Percentiles rank a stretch among this genome's conserved stretches.
These are phyloP conservation scores for Pseudopipra pipra DNA, from an alignment of 2,113 vertebrate genomes.

Conservation along the genomic window DNA sequence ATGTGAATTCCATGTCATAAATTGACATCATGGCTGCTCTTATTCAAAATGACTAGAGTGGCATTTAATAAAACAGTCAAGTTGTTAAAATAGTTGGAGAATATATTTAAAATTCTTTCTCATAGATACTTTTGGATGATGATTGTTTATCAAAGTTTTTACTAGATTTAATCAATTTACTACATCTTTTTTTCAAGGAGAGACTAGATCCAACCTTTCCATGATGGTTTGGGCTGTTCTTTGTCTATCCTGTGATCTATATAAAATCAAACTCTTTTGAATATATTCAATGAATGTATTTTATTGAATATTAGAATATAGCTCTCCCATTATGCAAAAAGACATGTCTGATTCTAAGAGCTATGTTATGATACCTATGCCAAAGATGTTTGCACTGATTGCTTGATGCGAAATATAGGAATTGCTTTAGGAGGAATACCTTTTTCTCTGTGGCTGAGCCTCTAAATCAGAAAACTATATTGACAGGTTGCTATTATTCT, in stretches of 20 bases:
- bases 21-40: background rate
- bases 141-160: background rate
- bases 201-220: background rate
- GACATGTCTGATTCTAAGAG: background rate
- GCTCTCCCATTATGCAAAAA: background rate
- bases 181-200: background rate
- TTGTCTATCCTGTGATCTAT: background rate
- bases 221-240: background rate
- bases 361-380: background rate
- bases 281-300: background rate
- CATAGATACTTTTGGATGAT: background rate
- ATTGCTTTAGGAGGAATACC: background rate
- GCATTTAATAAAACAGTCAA: background rate
- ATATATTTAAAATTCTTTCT: background rate
- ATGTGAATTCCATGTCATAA: background rate
- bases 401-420: background rate
- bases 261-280: background rate
- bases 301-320: background rate
- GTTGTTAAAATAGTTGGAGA: background rate
- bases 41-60: background rate
- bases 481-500: background rate
- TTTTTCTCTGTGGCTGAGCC: background rate
- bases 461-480: background rate
- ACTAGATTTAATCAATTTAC: background rate
- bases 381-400: background rate